phyloP scores from a whole-genome alignment of 2,888 invertebrate genomes.

The Linnaemya tessellans region DNA sequence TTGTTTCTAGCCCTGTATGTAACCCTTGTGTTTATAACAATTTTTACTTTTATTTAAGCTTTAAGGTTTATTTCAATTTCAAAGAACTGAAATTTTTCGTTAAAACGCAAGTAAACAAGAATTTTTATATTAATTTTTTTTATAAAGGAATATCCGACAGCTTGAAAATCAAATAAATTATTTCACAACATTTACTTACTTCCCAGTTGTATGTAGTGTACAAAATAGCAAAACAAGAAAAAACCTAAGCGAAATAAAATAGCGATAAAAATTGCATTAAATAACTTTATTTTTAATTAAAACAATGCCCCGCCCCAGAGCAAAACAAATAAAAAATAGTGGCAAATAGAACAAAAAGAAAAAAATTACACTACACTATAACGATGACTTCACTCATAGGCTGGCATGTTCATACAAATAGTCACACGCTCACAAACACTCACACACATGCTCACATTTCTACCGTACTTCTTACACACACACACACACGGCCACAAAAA shows the following conservation, averaged over 20 bases:
- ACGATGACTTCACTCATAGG: slow-evolving; percentile 68
- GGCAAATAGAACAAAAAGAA: neutral
- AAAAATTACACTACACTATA: slow-evolving; percentile 46
- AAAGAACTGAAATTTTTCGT: no score
- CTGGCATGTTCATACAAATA: slow-evolving; percentile 31
- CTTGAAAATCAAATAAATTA: neutral
- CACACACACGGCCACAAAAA: neutral
- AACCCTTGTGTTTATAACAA: no score
- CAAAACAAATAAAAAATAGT: slow-evolving; percentile 11
- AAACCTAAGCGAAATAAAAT: slow-evolving; percentile 25
- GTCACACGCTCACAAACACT: slow-evolving; percentile 29
- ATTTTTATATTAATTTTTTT: no score
- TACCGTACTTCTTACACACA: slow-evolving; percentile 22
- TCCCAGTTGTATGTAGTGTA: slow-evolving; percentile 4
- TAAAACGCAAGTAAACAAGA: no score
- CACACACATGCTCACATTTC: slow-evolving; percentile 32
- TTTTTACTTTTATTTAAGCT: no score
- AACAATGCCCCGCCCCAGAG: slow-evolving; percentile 63
- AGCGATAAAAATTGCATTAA: slow-evolving; percentile 57
- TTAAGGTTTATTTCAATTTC: no score
- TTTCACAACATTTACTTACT: neutral
- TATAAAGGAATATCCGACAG: neutral
- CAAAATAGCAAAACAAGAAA: slow-evolving; percentile 8
- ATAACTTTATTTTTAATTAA: slow-evolving; percentile 67
- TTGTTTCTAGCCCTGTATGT: no score